These are phyloP conservation scores for Nannoperca obscura DNA, from an alignment of 2,797 vertebrate genomes.

Conservation along the genomic window DNA sequence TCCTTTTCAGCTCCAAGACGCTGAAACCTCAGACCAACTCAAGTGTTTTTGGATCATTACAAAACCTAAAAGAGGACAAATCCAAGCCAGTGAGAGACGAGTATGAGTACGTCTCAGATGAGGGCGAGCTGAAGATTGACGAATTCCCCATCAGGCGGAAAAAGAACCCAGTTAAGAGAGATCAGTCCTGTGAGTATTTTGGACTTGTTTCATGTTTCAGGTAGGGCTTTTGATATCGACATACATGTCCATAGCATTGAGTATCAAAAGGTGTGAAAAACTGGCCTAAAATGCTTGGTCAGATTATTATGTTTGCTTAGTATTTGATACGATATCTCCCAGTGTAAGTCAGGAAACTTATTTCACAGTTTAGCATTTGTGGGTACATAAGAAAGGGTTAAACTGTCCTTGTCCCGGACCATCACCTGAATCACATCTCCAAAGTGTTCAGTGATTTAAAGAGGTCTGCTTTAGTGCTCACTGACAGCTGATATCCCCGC, in stretches of 20 bases:
- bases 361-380: neutral
- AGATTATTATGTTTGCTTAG: neutral
- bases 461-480: neutral
- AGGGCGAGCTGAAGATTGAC: constrained; percentile 98
- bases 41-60: constrained; percentile 94
- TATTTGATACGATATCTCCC: neutral
- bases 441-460: neutral
- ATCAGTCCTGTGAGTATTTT: constrained; percentile 92
- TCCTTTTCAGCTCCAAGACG: constrained; percentile 89
- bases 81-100: constrained; percentile 94
- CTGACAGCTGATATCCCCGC: neutral
- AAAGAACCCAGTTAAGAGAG: constrained; percentile 94
- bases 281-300: neutral
- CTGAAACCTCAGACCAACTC: constrained; percentile 93
- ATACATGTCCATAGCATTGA: neutral
- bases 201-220: constrained; percentile 17
- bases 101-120: constrained; percentile 98
- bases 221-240: neutral
- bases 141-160: constrained; percentile 99
- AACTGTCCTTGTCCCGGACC: neutral
- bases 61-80: constrained; percentile 98
- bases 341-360: neutral
- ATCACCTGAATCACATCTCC: constrained; percentile 1
- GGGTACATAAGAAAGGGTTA: too few relatives aligned
- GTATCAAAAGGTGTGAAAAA: neutral